These are phyloP conservation scores for Bibio marci DNA, from an alignment of 2,888 invertebrate species.

Conservation along the genomic window DNA sequence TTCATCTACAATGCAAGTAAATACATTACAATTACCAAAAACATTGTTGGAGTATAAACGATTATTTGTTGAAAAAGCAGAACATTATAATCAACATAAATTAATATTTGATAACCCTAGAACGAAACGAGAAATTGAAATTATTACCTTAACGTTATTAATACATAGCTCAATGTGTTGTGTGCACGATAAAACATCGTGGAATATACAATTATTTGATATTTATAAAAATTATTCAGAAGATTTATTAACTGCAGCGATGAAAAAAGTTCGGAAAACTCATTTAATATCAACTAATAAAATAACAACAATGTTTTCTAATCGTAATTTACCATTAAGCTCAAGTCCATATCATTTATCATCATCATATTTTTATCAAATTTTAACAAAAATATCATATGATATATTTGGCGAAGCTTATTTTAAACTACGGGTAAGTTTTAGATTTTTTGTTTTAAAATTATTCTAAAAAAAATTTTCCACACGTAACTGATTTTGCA, in stretches of 20 bases:
- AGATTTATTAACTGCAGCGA: constrained; percentile 37
- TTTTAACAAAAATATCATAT: constrained; percentile 21
- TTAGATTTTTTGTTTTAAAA: background rate
- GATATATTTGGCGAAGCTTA: constrained; percentile 4
- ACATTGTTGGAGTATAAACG: constrained; percentile 20
- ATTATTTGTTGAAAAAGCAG: constrained; percentile 10
- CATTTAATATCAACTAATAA: constrained; percentile 40
- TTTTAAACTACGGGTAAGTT: background rate
- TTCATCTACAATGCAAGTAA: constrained; percentile 3
- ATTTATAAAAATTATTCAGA: constrained; percentile 59
- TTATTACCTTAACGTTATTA: constrained; percentile 36
- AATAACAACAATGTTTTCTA: constrained; percentile 16
- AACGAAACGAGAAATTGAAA: constrained; percentile 32
- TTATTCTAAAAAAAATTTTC: too few relatives aligned
- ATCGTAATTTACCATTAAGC: constrained; percentile 16
- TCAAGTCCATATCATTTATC: constrained; percentile 28
- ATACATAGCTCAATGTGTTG: constrained; percentile 49
- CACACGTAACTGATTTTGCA: too few relatives aligned
- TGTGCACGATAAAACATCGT: constrained; percentile 40
- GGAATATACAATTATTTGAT: constrained; percentile 47
- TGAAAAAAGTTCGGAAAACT: constrained; percentile 38
- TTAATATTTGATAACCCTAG: constrained; percentile 23
- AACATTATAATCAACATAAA: constrained; percentile 5
- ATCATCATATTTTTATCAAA: constrained; percentile 24
- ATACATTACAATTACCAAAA: constrained; percentile 19